Base-by-base conservation (phyloP, 2,888 invertebrate genomes). In the Acanthosepion pharaonis region DNA sequence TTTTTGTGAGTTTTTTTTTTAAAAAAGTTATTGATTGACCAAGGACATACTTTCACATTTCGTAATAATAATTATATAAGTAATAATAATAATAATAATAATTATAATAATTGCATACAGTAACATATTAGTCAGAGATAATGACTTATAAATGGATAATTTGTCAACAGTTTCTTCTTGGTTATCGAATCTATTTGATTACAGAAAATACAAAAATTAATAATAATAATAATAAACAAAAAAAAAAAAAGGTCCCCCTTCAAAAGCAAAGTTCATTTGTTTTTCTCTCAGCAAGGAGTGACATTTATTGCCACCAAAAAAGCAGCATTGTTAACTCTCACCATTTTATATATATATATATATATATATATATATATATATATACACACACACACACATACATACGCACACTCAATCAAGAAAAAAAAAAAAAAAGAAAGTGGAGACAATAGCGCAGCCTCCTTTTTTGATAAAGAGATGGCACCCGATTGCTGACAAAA, bases 311-410 rank as follows among this genome's bases (percentile, higher is more conserved):
- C 33, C 78, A 78, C n/a, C 78, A 78, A 78, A 18, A 33, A 78
- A 78, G n/a, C 78, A 78, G 78, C 78, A 78, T 78, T 15, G 78
- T 78, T 78, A 78, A 78, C 78, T 78, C 78, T n/a, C 33, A 15
- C n/a, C 64, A 51, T 51, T 11, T 25, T 64, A 51, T 51, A 23
- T 59, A 59, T 59, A 59, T 59, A 59, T 59, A 59, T 59, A 59
- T 59, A 59, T 59, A 59, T 59, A 59, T 92, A 92, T 92, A 92
- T 42, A n/a, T 33, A 92, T 33, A 92, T 33, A 92, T 93, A 93
- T 93, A 93, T 28, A 48, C 25, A 93, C 51, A 51, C 25, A 93
- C 25, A 93, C 25, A 6, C 25, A 51, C 6, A 92, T 18, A 92
- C 9, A 48, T 48, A 9, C 9, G 8, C 8, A n/a, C 28, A 23